Base-by-base conservation (phyloP, 2,888 invertebrate genomes). In the Meteorus colon region DNA sequence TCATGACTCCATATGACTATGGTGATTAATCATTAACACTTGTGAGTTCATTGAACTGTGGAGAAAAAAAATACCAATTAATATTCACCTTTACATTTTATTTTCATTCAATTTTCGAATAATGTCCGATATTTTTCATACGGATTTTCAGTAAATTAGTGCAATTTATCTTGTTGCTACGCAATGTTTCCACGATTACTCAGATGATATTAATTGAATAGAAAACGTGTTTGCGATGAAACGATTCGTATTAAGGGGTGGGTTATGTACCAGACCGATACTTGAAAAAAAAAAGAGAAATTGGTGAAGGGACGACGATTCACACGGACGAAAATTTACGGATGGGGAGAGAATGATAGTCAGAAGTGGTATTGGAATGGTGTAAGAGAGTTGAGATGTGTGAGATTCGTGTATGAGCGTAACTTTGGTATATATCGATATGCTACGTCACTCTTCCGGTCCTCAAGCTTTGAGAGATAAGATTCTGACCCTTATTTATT, bases 401-500 rank as follows among this genome's bases (percentile, higher is more conserved):
- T 75, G 74, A 68, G 74, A 62, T 73, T 59, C 65, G 51, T 77
- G 68, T 59, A 69, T 77, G 67, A 41, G 41, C 41, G 24, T 63
- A 45, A 45, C 16, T 41, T 19, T 48, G 14, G 65, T 60, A 37
- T n/a, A 16, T n/a, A 16, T 16, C 24, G 24, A 48, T 63, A 29
- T 19, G 31, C 62, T 55, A 74, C 24, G 75, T 73, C 69, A 78
- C 75, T 65, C 76, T 78, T 77, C 73, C 69, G 75, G 19, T 55
- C 19, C 66, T 59, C 67, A 51, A 74, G 68, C 59, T 76, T 62
- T 63, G 48, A 34, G 62, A 77, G 76, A 77, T 79, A 80, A 78
- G 79, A 70, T 62, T 66, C 73, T 66, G 77, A 79, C 74, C 79
- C 78, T 73, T 78, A 80, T 81, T 81, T 79, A 76, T 79, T 75